Evolutionary conservation across 1,140 invertebrate species (phyloP).

Genomic region (Pseudomyrmex flavicornis): DNA sequence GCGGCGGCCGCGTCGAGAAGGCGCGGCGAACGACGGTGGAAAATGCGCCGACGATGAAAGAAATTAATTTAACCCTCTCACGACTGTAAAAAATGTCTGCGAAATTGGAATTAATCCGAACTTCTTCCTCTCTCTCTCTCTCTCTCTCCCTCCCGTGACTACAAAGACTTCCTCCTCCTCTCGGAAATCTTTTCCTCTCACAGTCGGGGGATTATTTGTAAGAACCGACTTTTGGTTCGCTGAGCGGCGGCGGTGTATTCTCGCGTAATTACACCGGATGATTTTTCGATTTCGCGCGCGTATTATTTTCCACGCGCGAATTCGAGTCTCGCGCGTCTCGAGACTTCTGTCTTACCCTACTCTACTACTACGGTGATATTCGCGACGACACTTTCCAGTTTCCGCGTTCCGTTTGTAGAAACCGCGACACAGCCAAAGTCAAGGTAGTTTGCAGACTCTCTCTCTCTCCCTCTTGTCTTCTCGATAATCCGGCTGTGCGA

Average conservation of each 20-base stretch:
- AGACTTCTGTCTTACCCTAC: neutral
- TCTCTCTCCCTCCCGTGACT: constrained; percentile 26
- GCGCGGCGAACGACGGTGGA: neutral
- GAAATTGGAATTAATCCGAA: constrained; percentile 56
- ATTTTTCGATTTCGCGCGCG: constrained; percentile 27
- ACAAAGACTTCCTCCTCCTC: neutral
- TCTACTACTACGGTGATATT: neutral
- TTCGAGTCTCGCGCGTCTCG: neutral
- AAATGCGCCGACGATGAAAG: constrained; percentile 33
- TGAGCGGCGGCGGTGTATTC: neutral
- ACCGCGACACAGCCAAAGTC: constrained; percentile 34
- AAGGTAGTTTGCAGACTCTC: constrained; percentile 36
- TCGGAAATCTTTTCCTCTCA: neutral
- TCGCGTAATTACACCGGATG: constrained; percentile 15
- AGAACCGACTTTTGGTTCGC: neutral
- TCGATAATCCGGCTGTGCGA: constrained; percentile 32
- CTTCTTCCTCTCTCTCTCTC: no score
- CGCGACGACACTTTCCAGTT: constrained; percentile 1
- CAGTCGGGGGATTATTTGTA: constrained; percentile 35
- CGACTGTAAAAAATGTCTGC: constrained; percentile 39
- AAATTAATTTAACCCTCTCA: constrained; percentile 54
- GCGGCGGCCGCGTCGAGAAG: constrained; percentile 12
- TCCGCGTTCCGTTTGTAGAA: neutral
- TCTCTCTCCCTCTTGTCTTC: constrained; percentile 16
- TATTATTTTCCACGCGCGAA: neutral